Percentiles rank a stretch among this genome's conserved stretches.
Evolutionary conservation across 2,888 invertebrate genomes (phyloP).

Genomic region (Xestia c-nigrum): DNA sequence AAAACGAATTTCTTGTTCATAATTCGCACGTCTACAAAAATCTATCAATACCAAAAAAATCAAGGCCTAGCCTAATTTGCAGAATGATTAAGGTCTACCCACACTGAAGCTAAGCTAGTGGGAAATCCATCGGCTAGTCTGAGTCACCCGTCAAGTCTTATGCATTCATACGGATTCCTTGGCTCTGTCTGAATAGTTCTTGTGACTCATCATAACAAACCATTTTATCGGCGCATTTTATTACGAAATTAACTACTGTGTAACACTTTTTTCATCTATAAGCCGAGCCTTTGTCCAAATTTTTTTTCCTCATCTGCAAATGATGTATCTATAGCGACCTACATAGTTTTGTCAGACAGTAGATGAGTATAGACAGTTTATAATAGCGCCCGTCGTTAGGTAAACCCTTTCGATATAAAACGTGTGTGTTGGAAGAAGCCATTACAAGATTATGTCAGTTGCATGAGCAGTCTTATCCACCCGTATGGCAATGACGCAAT

Average conservation of each 20-base stretch:
- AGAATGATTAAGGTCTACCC: conserved; percentile 51
- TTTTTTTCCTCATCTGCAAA: neutral
- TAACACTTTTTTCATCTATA: conserved; percentile 25
- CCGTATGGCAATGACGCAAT: conserved; percentile 23
- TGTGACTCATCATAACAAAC: conserved; percentile 64
- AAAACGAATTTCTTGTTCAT: neutral
- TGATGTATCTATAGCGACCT: neutral
- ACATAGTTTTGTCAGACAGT: neutral
- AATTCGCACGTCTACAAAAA: neutral
- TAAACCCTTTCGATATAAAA: conserved; percentile 16
- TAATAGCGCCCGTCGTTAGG: neutral
- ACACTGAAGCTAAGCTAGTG: conserved; percentile 66
- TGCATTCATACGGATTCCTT: conserved; percentile 71
- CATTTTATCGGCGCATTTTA: conserved; percentile 31
- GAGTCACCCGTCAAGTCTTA: conserved; percentile 66
- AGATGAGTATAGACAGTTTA: neutral
- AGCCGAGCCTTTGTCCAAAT: neutral
- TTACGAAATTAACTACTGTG: conserved; percentile 25
- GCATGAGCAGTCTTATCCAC: conserved; percentile 27
- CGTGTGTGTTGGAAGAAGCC: conserved; percentile 26
- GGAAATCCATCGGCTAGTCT: conserved; percentile 67
- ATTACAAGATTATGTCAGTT: conserved; percentile 39
- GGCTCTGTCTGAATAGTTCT: conserved; percentile 28
- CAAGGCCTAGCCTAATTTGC: conserved; percentile 21
- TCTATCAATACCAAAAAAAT: conserved; percentile 1